Evolutionary conservation across 2,888 invertebrate species (phyloP), one percentile per base, ranked within the genome.

Genomic region (Pardosa pseudoannulata): DNA sequence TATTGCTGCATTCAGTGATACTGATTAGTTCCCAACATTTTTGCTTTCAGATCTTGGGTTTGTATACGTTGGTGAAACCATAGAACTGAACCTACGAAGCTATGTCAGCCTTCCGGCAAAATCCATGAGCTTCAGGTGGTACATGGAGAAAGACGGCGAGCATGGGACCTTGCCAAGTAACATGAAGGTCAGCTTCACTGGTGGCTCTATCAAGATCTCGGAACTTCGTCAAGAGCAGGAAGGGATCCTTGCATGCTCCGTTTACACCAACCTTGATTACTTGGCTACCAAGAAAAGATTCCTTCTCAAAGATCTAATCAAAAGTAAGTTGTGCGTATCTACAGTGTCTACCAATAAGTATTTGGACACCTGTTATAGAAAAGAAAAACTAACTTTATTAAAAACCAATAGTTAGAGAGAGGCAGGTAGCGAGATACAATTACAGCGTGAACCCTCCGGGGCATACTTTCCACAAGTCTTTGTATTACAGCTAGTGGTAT

Each of bases 41-140:
- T 36, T 50, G n/a, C 23, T 76, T 67, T 0, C 41, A 87, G 87
- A 87, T 23, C n/a, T 87, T 1, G 87, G 87, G 0, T 87, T 81
- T 16, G 76, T 87, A 0, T 81, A 87, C 16, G 56, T 62, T 0
- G 87, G 87, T 0, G 87, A 87, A 27, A 71, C 74, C 1, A 19
- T 87, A 7, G 27, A 50, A 0, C 11, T 87, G 19, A 87, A 81
- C 46, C 67, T 87, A 28, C 72, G 41, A 1, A 80, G 75, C 9
- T 81, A 27, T 41, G 67, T 76, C n/a, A 31, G 41, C 11, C 31
- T 87, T 1, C 87, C 87, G 16, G 16, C 39, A 0, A 71, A 81
- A 28, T 71, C 62, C 7, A 39, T 80, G 19, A 27, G 11, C 6
- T 78, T 46, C 32, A 11, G 41, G 32, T 87, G 87, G 87, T 67